Conservation (phyloP, 2,113 vertebrate species). For the Pseudorectes ferrugineus region DNA sequence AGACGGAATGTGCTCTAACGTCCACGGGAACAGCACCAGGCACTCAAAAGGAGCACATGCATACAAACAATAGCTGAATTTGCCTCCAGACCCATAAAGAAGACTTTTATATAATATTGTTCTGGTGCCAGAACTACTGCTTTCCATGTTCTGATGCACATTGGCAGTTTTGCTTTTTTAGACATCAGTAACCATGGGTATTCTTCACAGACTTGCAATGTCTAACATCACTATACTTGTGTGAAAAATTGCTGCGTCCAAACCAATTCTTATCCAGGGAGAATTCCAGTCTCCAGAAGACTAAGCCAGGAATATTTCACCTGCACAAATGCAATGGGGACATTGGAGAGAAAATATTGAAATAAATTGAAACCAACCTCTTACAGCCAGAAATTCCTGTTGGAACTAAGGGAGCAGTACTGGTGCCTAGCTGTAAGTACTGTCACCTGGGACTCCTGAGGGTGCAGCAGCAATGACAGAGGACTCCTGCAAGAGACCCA, state of each 20-base stretch:
- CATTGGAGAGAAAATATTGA: background rate
- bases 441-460: background rate
- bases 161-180: background rate
- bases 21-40: background rate
- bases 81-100: background rate
- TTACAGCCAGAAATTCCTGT: background rate
- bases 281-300: background rate
- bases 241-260: background rate
- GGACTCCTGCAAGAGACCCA: background rate
- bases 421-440: background rate
- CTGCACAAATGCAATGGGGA: background rate
- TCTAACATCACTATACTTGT: background rate
- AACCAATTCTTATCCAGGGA: background rate
- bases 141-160: background rate
- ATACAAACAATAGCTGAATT: background rate
- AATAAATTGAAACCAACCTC: background rate
- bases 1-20: background rate
- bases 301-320: background rate
- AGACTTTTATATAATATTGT: background rate
- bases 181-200: background rate
- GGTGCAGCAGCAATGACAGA: background rate
- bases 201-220: background rate
- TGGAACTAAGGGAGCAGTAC: background rate
- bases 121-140: background rate
- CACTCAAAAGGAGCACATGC: accelerated